phyloP scores from a whole-genome alignment of 2,888 invertebrate genomes.

The Psylliodes chrysocephalus region DNA sequence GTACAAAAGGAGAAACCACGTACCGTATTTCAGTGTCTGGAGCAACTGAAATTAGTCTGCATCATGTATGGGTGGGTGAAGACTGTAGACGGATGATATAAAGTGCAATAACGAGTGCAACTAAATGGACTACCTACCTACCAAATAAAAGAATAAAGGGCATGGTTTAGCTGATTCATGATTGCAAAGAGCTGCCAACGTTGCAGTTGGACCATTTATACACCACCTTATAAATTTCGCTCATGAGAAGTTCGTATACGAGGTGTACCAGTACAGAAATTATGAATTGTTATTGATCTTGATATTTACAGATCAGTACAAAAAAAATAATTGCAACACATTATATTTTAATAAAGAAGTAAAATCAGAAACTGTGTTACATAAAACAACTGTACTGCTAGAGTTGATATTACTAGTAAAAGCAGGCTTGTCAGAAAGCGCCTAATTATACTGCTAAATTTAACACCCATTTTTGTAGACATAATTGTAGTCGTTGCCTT shows the following conservation, averaged over 20 bases:
- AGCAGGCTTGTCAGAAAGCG: too few relatives aligned
- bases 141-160: conserved; percentile 27
- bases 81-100: conserved; percentile 26
- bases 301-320: too few relatives aligned
- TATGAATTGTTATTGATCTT: too few relatives aligned
- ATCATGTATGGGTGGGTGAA: conserved; percentile 23
- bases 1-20: conserved; percentile 10
- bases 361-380: too few relatives aligned
- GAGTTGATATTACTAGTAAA: too few relatives aligned
- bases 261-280: background rate
- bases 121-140: conserved; percentile 23
- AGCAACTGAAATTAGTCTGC: conserved; percentile 27
- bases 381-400: too few relatives aligned
- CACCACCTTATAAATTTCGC: conserved; percentile 27
- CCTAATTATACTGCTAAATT: too few relatives aligned
- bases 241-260: conserved; percentile 17
- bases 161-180: conserved; percentile 30
- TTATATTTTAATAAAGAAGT: too few relatives aligned
- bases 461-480: too few relatives aligned
- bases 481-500: too few relatives aligned
- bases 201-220: conserved; percentile 19
- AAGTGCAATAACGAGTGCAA: conserved; percentile 29
- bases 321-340: too few relatives aligned
- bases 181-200: conserved; percentile 20
- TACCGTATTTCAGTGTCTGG: conserved; percentile 12